Evolutionary conservation across 1,140 invertebrate species (phyloP).

Genomic region (Pachypsylla venusta): DNA sequence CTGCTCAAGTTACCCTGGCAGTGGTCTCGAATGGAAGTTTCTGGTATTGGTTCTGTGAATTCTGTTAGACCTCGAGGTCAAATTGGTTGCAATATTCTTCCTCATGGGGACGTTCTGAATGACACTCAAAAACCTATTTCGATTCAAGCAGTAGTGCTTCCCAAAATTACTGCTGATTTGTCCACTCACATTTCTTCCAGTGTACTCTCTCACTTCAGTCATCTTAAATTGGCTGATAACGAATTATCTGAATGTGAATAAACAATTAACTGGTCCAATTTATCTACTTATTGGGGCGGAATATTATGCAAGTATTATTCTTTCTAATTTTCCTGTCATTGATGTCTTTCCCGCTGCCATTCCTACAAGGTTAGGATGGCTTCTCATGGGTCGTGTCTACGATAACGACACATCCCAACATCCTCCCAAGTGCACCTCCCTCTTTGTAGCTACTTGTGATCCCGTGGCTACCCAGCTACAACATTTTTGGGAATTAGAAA

Average conservation of each 20-base stretch:
- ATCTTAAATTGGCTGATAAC: background rate
- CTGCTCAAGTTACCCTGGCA: background rate
- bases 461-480: background rate
- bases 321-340: background rate
- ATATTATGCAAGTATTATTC: background rate
- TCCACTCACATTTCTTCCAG: background rate
- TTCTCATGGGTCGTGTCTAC: conserved; percentile 7
- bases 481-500: conserved; percentile 10
- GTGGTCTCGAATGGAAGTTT: background rate
- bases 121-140: background rate
- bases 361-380: conserved; percentile 10
- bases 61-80: background rate
- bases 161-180: background rate
- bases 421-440: background rate
- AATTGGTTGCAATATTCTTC: background rate
- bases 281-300: background rate
- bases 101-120: background rate
- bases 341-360: background rate
- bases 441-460: background rate
- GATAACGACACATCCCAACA: background rate
- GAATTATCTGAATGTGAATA: background rate
- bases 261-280: too few species aligned
- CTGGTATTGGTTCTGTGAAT: background rate
- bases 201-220: background rate
- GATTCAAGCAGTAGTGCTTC: background rate